Evolutionary conservation across 2,113 vertebrate genomes (phyloP).

Genomic region (Anoplopoma fimbria): DNA sequence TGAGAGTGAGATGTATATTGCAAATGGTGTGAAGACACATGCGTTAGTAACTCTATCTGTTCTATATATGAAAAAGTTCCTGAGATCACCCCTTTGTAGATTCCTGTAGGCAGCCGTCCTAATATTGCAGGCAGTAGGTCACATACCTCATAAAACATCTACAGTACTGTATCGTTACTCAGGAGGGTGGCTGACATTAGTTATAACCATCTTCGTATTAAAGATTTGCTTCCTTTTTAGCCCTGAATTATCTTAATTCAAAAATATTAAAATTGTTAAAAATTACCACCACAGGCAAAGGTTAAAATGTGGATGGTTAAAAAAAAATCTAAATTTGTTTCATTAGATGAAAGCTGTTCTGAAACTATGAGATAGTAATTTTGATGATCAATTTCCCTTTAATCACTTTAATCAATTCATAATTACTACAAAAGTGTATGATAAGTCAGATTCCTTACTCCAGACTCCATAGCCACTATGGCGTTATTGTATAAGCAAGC

Average conservation of each 20-base stretch:
- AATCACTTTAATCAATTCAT: neutral
- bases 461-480: neutral
- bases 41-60: conserved; percentile 53
- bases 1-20: neutral
- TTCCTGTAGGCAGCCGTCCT: conserved; percentile 42
- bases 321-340: neutral
- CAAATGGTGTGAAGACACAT: neutral
- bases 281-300: neutral
- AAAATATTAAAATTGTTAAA: neutral
- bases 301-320: neutral
- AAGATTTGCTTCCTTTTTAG: neutral
- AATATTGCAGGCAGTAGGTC: conserved; percentile 64
- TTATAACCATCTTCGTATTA: neutral
- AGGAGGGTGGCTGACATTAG: conserved; percentile 23
- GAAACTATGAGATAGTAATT: neutral
- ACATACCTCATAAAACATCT: conserved; percentile 73
- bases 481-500: neutral
- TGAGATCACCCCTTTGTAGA: conserved; percentile 34
- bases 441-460: neutral
- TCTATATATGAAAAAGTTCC: conserved; percentile 48
- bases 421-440: neutral
- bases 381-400: neutral
- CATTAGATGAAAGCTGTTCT: neutral
- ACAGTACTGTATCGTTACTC: conserved; percentile 32
- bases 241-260: neutral